Evolutionary conservation across 2,797 vertebrate genomes (phyloP).

Genomic region (Trichosurus vulpecula): DNA sequence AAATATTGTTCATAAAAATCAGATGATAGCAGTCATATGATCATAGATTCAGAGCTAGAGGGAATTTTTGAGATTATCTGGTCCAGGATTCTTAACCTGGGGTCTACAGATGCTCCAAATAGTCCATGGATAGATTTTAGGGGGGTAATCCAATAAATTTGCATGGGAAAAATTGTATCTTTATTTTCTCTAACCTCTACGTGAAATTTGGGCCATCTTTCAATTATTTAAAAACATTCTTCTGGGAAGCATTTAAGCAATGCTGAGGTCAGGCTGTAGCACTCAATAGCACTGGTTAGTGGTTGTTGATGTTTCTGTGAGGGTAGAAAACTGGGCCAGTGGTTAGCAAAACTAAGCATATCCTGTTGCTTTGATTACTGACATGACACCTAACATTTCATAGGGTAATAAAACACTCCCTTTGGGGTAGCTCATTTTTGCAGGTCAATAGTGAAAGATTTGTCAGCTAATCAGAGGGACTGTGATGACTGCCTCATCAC

Average conservation of each 20-base stretch:
- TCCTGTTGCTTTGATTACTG: slow-evolving; percentile 55
- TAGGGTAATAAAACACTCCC: slow-evolving; percentile 43
- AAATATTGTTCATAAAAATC: slow-evolving; percentile 29
- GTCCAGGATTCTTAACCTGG: background rate
- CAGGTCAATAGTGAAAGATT: background rate
- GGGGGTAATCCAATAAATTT: background rate
- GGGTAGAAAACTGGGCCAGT: slow-evolving; percentile 31
- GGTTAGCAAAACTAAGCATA: background rate
- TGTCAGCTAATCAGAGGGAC: slow-evolving; percentile 47
- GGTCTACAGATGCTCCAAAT: background rate
- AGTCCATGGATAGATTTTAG: background rate
- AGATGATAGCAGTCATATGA: background rate
- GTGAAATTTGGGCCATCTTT: background rate
- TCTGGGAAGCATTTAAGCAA: slow-evolving; percentile 10
- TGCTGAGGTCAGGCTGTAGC: background rate
- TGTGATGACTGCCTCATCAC: background rate
- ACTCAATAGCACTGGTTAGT: background rate
- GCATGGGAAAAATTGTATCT: background rate
- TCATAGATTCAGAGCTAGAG: background rate
- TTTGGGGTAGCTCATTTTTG: slow-evolving; percentile 53
- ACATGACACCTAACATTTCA: slow-evolving; percentile 23
- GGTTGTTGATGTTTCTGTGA: background rate
- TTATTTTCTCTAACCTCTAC: background rate
- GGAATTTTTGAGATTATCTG: background rate
- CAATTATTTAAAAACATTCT: background rate